Conservation (phyloP, 2,113 vertebrate genomes). For the Rousettus leschenaultii region DNA sequence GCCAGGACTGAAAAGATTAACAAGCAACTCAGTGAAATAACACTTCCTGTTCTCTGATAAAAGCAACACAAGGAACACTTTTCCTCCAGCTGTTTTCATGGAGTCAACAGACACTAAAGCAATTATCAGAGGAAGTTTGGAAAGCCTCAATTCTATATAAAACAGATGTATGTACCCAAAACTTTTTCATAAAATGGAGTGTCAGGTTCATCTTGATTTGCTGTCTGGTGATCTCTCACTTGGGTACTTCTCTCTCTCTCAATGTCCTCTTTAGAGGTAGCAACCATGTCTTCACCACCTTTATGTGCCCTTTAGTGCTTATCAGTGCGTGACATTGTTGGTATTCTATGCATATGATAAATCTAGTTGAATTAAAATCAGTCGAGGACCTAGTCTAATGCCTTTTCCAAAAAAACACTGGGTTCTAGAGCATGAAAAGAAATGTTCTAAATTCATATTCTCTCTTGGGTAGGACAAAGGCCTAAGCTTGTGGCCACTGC, state of each 20-base stretch:
- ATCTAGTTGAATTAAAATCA: background rate
- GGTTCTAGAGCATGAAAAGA: background rate
- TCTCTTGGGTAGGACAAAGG: background rate
- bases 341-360: background rate
- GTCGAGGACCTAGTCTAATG: background rate
- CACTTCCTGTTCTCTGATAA: constrained; percentile 11
- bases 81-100: constrained; percentile 1
- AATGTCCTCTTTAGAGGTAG: background rate
- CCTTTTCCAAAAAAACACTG: background rate
- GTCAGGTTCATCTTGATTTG: background rate
- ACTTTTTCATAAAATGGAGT: background rate
- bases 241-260: background rate
- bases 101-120: background rate
- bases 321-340: background rate
- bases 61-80: constrained; percentile 1
- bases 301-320: background rate
- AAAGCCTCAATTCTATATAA: constrained; percentile 2
- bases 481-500: background rate
- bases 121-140: constrained; percentile 4
- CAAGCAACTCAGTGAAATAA: constrained; percentile 21
- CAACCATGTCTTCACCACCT: background rate
- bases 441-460: background rate
- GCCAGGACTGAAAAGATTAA: background rate
- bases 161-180: background rate
- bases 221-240: background rate